phyloP scores from a whole-genome alignment of 2,888 invertebrate genomes.

The Nephrotoma flavescens region DNA sequence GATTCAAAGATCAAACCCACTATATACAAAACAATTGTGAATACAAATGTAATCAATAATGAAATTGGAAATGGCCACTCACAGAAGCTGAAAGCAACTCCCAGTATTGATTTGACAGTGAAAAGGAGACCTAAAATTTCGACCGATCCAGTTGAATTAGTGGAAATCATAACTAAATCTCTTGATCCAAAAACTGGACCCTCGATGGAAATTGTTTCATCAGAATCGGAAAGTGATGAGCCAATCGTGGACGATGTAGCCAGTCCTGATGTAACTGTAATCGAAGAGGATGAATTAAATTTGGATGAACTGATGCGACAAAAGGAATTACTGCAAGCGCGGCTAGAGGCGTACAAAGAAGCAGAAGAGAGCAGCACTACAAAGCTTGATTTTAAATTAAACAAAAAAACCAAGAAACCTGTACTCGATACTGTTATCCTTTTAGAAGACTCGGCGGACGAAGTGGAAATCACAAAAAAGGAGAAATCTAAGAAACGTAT shows the following conservation, averaged over 20 bases:
- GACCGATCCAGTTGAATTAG: constrained; percentile 35
- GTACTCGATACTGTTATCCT: constrained; percentile 37
- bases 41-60: constrained; percentile 20
- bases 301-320: constrained; percentile 81
- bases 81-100: constrained; percentile 4
- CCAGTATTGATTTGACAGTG: constrained; percentile 15
- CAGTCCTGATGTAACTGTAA: constrained; percentile 56
- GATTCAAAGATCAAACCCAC: constrained; percentile 11
- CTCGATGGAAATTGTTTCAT: constrained; percentile 49
- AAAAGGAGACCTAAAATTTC: constrained; percentile 23
- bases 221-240: constrained; percentile 46
- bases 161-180: constrained; percentile 35
- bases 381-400: constrained; percentile 7
- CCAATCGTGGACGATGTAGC: constrained; percentile 42
- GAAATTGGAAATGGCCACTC: constrained; percentile 8
- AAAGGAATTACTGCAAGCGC: constrained; percentile 67
- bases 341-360: constrained; percentile 59
- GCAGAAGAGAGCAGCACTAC: constrained; percentile 45
- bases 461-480: constrained; percentile 31
- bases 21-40: background rate
- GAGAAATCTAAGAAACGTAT: constrained; percentile 23
- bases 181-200: constrained; percentile 27
- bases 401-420: constrained; percentile 15
- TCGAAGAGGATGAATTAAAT: constrained; percentile 77
- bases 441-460: constrained; percentile 48